These are phyloP conservation scores for Hipposideros larvatus DNA, from an alignment of 2,797 vertebrate species.

Conservation along the genomic window DNA sequence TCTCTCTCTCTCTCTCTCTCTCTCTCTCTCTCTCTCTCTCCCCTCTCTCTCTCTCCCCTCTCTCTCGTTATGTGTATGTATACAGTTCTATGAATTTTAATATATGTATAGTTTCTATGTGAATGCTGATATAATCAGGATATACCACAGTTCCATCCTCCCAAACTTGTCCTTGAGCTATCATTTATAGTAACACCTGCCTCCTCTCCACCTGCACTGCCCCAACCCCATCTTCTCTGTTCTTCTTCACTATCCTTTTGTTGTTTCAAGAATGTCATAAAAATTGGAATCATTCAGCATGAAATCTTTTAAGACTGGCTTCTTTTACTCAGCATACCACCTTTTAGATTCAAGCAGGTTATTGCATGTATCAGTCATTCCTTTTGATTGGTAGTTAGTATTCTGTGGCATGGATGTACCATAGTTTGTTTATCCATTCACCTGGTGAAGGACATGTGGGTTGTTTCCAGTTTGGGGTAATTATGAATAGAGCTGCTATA, in stretches of 20 bases:
- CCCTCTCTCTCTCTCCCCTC: too few relatives aligned
- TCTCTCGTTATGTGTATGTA: too few relatives aligned
- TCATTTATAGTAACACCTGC: not conserved
- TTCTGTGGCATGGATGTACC: not conserved
- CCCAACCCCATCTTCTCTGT: not conserved
- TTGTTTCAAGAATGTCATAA: not conserved
- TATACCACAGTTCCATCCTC: not conserved
- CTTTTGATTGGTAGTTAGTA: not conserved
- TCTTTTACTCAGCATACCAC: not conserved
- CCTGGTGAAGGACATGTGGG: not conserved
- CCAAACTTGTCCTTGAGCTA: not conserved
- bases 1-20: too few relatives aligned
- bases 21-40: too few relatives aligned
- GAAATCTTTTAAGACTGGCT: not conserved
- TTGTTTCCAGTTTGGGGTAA: not conserved
- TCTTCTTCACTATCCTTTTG: not conserved
- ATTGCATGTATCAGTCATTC: rapidly evolving
- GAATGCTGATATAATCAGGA: not conserved
- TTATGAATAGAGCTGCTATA: not conserved
- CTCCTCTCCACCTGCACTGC: too few relatives aligned
- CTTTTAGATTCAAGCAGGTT: not conserved
- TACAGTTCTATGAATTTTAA: not conserved
- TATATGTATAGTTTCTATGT: not conserved
- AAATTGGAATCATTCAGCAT: not conserved
- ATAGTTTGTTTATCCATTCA: not conserved